These are phyloP conservation scores for Oryzias curvinotus DNA, from an alignment of 2,113 vertebrate species.

Conservation along the genomic window DNA sequence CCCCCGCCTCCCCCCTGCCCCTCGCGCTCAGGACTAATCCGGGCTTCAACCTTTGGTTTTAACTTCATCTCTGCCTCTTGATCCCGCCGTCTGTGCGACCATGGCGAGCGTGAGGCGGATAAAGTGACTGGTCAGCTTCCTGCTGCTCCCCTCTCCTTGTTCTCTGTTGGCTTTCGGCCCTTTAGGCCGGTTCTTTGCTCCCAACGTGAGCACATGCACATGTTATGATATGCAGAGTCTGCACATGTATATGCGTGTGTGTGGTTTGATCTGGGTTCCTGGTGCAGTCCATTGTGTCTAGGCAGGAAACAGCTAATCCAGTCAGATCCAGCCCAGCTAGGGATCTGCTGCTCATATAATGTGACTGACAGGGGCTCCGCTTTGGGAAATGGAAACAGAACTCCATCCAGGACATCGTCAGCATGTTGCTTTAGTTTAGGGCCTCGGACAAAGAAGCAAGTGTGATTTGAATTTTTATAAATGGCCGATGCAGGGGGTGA, in stretches of 20 bases:
- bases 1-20: conserved; percentile 1
- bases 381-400: conserved; percentile 22
- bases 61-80: conserved; percentile 57
- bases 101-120: conserved; percentile 38
- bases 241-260: conserved; percentile 43
- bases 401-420: not conserved
- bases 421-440: not conserved
- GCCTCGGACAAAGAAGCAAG: not conserved
- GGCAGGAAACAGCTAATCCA: conserved; percentile 72
- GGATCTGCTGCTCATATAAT: conserved; percentile 48
- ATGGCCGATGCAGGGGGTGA: not conserved
- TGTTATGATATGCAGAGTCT: conserved; percentile 39
- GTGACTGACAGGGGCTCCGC: conserved; percentile 31
- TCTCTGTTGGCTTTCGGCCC: conserved; percentile 70
- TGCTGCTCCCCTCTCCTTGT: conserved; percentile 61
- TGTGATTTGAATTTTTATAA: not conserved
- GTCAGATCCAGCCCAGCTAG: conserved; percentile 49
- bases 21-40: conserved; percentile 47
- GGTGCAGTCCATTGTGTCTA: conserved; percentile 57
- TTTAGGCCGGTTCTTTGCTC: conserved; percentile 51
- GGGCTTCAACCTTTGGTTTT: conserved; percentile 63
- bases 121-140: conserved; percentile 69
- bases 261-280: conserved; percentile 66
- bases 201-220: conserved; percentile 24
- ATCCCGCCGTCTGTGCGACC: conserved; percentile 33